phyloP scores from a whole-genome alignment of 2,797 vertebrate genomes.

The Megaceryle alcyon region DNA sequence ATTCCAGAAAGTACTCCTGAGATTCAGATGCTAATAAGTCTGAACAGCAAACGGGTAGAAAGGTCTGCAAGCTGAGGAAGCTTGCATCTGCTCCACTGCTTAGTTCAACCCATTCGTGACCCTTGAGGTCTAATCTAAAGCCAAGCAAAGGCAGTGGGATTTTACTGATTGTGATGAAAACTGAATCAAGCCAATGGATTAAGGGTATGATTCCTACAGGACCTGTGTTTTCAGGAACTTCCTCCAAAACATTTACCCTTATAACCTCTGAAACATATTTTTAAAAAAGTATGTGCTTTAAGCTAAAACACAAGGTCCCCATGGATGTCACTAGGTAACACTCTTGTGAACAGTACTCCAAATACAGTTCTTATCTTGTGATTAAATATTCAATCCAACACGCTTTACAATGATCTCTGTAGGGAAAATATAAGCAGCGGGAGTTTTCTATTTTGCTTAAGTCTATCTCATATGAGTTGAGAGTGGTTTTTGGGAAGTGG shows the following conservation, averaged over 20 bases:
- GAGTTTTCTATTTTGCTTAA: background rate
- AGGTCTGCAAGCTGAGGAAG: conserved; percentile 20
- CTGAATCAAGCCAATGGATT: conserved; percentile 58
- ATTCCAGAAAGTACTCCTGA: conserved; percentile 55
- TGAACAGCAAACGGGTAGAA: conserved; percentile 55
- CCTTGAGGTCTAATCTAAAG: conserved; percentile 55
- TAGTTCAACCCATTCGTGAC: conserved; percentile 48
- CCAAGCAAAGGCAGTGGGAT: conserved; percentile 57
- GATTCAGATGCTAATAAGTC: conserved; percentile 51
- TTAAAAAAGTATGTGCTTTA: background rate
- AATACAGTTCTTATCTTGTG: conserved; percentile 21
- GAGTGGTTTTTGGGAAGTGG: background rate
- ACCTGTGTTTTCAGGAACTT: conserved; percentile 53
- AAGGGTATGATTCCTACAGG: conserved; percentile 47
- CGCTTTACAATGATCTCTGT: background rate
- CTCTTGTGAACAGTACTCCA: background rate
- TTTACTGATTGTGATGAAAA: conserved; percentile 64
- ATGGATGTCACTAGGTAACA: conserved; percentile 27
- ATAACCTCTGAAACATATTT: conserved; percentile 57
- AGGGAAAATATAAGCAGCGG: background rate
- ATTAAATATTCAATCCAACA: background rate
- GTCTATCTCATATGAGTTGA: background rate
- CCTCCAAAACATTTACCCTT: conserved; percentile 56
- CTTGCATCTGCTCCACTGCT: conserved; percentile 50
- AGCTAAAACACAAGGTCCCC: conserved; percentile 40